Base-by-base conservation (phyloP, 2,113 vertebrate species). In the Macaca mulatta region DNA sequence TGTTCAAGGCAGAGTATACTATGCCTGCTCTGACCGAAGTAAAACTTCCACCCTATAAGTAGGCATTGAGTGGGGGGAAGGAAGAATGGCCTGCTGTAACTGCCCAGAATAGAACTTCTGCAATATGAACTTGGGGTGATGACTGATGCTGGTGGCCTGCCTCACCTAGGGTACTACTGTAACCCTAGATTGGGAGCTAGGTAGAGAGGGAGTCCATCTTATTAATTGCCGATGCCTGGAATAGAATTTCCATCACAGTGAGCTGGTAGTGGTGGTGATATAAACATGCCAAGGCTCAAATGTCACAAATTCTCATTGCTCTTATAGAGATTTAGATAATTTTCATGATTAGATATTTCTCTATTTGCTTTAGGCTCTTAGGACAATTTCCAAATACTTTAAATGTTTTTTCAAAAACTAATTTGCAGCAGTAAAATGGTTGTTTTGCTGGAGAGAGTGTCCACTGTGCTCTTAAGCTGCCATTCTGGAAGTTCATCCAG, bases 261-360 rank as follows among this genome's bases (percentile, higher is more conserved):
- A 82, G 1, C 9, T 86, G 38, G 40, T 80, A 85, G n/a, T 88
- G 17, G 18, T 45, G 38, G 50, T 11, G n/a, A 89, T 89, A 70
- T 70, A 93, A 77, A 75, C 16, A 64, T 69, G 18, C 59, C 40
- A 95, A 77, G 72, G 32, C n/a, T 81, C 50, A 82, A 48, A 17
- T 94, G 69, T 5, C 67, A 85, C 50, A 86, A 80, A 81, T 40
- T 86, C 16, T 69, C 40, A 74, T 87, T 84, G 20, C 61, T 81
- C 50, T 89, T 52, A 81, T 10, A 5, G 64, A 80, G 27, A 70
- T 70, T 82, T 82, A 86, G 3, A 43, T 38, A 69, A 75, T 74
- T 93, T 78, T 90, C 8, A 87, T 93, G 17, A n/a, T 91, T 88
- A 74, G 18, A 45, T 95, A 16, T 64, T 81, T 95, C 27, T 67